Evolutionary conservation across 2,888 invertebrate species (phyloP).

Genomic region (Spisula subtruncata): DNA sequence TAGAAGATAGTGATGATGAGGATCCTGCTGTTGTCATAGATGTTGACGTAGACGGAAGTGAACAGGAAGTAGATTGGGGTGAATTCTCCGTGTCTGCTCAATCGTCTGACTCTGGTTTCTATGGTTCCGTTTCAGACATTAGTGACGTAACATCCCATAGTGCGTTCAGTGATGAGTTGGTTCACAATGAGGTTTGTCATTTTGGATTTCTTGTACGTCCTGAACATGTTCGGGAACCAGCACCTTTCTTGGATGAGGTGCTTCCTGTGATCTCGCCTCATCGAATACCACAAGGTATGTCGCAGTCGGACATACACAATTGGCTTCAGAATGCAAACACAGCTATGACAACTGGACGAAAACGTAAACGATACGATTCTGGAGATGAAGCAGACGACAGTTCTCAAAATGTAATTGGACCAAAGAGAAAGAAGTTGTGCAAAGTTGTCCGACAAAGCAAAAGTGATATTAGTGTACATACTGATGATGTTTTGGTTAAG

Average conservation of each 20-base stretch:
- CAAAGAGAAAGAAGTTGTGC: not conserved
- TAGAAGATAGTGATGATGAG: not conserved
- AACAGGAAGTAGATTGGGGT: not conserved
- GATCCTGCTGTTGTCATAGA: not conserved
- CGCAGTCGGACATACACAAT: not conserved
- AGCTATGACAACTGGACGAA: not conserved
- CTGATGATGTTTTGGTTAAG: not conserved
- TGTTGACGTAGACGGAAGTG: not conserved
- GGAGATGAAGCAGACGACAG: not conserved
- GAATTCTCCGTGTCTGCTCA: not conserved
- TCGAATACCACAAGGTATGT: not conserved
- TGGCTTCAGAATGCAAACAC: not conserved
- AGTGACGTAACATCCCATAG: not conserved
- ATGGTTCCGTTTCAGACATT: not conserved
- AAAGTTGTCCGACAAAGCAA: not conserved
- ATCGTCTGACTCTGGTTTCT: not conserved
- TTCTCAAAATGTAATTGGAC: not conserved
- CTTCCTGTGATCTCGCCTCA: not conserved
- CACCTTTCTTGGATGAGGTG: not conserved
- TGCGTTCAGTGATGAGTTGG: not conserved
- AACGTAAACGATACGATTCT: not conserved
- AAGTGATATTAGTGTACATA: not conserved
- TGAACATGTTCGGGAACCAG: slow-evolving; percentile 11
- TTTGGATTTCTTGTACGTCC: not conserved
- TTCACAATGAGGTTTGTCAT: not conserved